A percentile compares a stretch with the other conserved stretches of the same genome.
Conservation (phyloP, 1,140 invertebrate genomes). For the Leptopilina boulardi region DNA sequence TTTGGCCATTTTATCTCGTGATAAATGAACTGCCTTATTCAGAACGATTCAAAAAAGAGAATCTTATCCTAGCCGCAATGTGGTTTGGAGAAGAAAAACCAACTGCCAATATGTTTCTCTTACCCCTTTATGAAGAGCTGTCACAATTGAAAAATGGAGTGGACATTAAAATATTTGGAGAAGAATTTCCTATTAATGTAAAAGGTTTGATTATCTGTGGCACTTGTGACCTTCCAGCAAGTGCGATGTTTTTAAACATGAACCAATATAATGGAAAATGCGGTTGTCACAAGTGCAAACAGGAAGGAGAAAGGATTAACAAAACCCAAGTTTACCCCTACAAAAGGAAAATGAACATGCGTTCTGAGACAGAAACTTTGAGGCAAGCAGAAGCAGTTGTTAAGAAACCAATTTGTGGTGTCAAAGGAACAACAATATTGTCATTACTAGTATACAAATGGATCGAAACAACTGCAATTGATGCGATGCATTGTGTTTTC, state of each 20-base stretch:
- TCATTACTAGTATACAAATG: not conserved
- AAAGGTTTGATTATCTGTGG: constrained; percentile 25
- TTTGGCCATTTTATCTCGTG: constrained; percentile 59
- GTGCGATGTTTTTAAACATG: constrained; percentile 39
- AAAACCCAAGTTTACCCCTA: not conserved
- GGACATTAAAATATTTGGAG: constrained; percentile 31
- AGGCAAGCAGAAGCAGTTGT: not conserved
- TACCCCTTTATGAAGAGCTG: constrained; percentile 35
- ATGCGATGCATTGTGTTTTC: not conserved
- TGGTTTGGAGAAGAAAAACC: constrained; percentile 52
- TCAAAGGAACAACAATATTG: not conserved
- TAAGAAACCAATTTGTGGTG: not conserved
- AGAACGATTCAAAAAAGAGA: too few species aligned
- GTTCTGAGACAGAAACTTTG: not conserved
- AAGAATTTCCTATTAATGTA: not conserved
- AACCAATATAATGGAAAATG: too few species aligned
- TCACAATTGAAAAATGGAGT: constrained; percentile 39
- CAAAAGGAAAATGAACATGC: not conserved
- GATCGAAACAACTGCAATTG: not conserved
- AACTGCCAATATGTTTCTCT: constrained; percentile 42
- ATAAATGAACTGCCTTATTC: constrained; percentile 54
- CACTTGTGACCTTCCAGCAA: constrained; percentile 38
- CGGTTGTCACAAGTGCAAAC: too few species aligned
- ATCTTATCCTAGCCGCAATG: constrained; percentile 44
- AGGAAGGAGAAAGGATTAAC: not conserved